Conservation (phyloP, 2,113 vertebrate genomes). For the Pan troglodytes region NHGRI_mPanTro3-v2.1_pri NC_072404.2:157324001-157324500, state of each 20-base stretch:
- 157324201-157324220: too few relatives aligned
- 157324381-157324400: not conserved
- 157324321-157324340: not conserved
- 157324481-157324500: not conserved
- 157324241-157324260: too few relatives aligned
- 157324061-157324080: not conserved
- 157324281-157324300: not conserved
- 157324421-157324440: not conserved
- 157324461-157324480: not conserved
- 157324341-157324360: not conserved
- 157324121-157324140: not conserved
- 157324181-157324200: not conserved
- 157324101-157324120: not conserved
- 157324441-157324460: not conserved
- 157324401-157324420: not conserved
- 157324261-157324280: not conserved
- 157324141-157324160: not conserved
- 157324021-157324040: not conserved
- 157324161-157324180: not conserved
- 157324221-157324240: too few relatives aligned
- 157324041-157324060: not conserved
- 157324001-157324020: rapidly evolving
- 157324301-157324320: not conserved
- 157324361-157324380: not conserved
- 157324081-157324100: not conserved